Evolutionary conservation across 1,140 invertebrate species (phyloP), one percentile per base, ranked within the genome.

Genomic region (Stenopsyche tienmushanensis): DNA sequence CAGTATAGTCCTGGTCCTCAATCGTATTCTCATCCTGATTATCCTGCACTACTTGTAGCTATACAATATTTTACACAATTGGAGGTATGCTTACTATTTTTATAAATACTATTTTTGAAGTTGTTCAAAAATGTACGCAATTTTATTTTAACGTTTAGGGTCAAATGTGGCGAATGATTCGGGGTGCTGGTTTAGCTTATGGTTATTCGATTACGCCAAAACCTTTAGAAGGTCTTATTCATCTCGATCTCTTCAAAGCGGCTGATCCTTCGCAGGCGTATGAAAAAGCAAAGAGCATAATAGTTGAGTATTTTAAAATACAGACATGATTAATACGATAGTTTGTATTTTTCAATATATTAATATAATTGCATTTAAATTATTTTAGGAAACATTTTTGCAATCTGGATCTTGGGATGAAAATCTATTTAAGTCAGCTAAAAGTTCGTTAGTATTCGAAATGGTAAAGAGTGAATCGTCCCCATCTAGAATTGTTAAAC

Each of bases 181-280:
- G 93, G 72, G 93, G 93, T 23, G 85, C 87, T 69, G 93, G 93
- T 5, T 82, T 93, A n/a, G 84, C 93, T 0, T 97, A 97, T 77
- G 80, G 85, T 42, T 94, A 89, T 78, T 82, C 79, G 39, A 83
- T 93, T 17, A 75, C 77, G 50, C 70, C 83, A 5, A 79, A 82
- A 66, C 82, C 84, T 13, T 84, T 88, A 71, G 87, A 91, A 77
- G 90, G 88, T 0, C 73, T 89, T 0, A 72, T 96, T 1, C 86
- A 85, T 70, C 84, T 95, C 60, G 77, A 83, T 2, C 84, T 95
- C 26, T 87, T 85, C 71, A 84, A 85, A 71, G 88, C 91, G 34
- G 88, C 91, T 5, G 90, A 94, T 73, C 78, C 90, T 2, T 78
- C 88, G 3, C 85, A 83, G 18, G 91, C 92, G 1, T 96, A 92